Base-by-base conservation (phyloP, 2,888 invertebrate genomes). In the Dermolepida albohirtum region DNA sequence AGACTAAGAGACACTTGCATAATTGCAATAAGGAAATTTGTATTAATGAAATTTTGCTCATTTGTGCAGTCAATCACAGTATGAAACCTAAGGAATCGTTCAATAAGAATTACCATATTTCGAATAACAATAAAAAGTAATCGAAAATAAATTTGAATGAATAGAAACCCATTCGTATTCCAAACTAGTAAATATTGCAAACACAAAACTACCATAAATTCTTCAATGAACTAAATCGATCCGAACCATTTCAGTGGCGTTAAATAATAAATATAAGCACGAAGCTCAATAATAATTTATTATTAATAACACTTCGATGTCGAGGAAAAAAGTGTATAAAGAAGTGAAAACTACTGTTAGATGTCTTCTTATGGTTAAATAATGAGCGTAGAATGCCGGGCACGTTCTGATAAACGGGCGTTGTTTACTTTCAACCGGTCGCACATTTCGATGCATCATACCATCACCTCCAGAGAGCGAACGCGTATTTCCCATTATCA, bases 401-500 rank as follows among this genome's bases (percentile, higher is more conserved):
- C 72, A 72, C 72, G 72, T 69, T 66, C 65, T 67, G 64, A 72
- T 72, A 72, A 72, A 70, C 72, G 70, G 67, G 66, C 63, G 49
- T 67, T 70, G 70, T 72, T 72, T 70, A 67, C 64, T 62, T 34
- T 34, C 34, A 34, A 34, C 10, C 5, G 34, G 34, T 34, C 34
- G 34, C 6, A 34, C 34, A 34, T 34, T 34, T 10, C 34, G 34
- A 34, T 34, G 34, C 34, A 34, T 34, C 34, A 7, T 10, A 34
- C 34, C 6, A 34, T 6, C 34, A 34, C 6, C 49, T 22, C 49
- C 22, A 1, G 16, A 10, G 17, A 11, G 49, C 22, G 4, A 8
- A n/a, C 1, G 22, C 22, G 49, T 49, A 49, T 49, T 49, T 49
- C 11, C 22, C 22, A 22, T 17, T 34, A 34, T 34, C 34, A 34